These are phyloP conservation scores for Strigamia crassipes DNA, from an alignment of 2,888 invertebrate species.

Conservation along the genomic window DNA sequence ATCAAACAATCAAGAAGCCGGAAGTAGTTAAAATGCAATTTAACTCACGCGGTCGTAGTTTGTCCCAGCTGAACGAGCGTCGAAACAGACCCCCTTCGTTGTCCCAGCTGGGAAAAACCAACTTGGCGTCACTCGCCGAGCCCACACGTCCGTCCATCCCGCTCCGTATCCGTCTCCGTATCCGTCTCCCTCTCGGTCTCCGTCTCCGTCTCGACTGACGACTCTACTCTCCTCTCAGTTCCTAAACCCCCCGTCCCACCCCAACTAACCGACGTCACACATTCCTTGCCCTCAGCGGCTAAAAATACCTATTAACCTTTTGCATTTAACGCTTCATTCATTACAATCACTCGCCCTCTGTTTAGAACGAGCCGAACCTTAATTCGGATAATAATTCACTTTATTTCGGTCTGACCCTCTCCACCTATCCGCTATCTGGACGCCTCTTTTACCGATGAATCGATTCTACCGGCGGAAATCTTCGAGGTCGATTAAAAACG, in stretches of 20 bases:
- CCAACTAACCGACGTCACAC: not conserved
- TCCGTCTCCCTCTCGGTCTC: not conserved
- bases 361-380: not conserved
- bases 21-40: not conserved
- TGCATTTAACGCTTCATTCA: not conserved
- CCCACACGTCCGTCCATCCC: not conserved
- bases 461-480: not conserved
- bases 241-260: not conserved
- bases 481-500: conserved; percentile 6
- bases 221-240: not conserved
- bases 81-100: conserved; percentile 46
- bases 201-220: not conserved
- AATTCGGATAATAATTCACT: not conserved
- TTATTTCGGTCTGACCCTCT: not conserved
- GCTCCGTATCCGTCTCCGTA: not conserved
- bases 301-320: not conserved
- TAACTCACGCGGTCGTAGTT: conserved; percentile 3
- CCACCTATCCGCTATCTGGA: not conserved
- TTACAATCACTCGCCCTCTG: not conserved
- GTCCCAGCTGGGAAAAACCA: conserved; percentile 46
- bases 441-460: not conserved
- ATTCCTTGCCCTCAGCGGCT: not conserved
- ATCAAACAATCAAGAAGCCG: too few relatives aligned
- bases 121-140: not conserved
- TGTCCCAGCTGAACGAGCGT: conserved; percentile 44